These are phyloP conservation scores for Geotrupes spiniger DNA, from an alignment of 2,888 invertebrate genomes.

Conservation along the genomic window DNA sequence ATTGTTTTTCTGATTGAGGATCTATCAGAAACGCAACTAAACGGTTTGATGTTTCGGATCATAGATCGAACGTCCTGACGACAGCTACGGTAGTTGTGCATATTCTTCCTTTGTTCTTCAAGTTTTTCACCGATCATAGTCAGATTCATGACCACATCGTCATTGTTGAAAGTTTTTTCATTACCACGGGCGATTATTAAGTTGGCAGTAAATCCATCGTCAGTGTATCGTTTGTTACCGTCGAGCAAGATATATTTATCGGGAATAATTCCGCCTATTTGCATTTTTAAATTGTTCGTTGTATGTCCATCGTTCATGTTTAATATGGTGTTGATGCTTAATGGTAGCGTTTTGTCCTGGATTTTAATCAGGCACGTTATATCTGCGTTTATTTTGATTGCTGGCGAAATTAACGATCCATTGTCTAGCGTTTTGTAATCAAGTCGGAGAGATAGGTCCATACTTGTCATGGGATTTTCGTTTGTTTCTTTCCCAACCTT, in stretches of 20 bases:
- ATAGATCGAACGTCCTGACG: constrained; percentile 31
- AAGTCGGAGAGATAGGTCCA: constrained; percentile 37
- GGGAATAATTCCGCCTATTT: constrained; percentile 38
- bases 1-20: constrained; percentile 44
- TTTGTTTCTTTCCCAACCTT: constrained; percentile 36
- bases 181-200: constrained; percentile 39
- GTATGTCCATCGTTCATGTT: constrained; percentile 40
- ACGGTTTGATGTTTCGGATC: constrained; percentile 29
- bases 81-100: constrained; percentile 32
- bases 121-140: constrained; percentile 40
- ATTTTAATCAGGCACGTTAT: constrained; percentile 40
- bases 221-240: constrained; percentile 37
- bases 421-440: constrained; percentile 31
- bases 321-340: constrained; percentile 39
- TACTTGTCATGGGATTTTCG: constrained; percentile 33
- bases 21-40: constrained; percentile 35
- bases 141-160: constrained; percentile 39
- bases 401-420: constrained; percentile 23
- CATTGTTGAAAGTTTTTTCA: constrained; percentile 40
- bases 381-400: constrained; percentile 33
- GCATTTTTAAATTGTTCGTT: constrained; percentile 36
- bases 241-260: constrained; percentile 47
- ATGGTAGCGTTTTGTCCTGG: constrained; percentile 38
- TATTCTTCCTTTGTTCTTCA: constrained; percentile 40
- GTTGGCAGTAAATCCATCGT: constrained; percentile 38